Percentiles rank a stretch among this genome's conserved stretches.
Evolutionary conservation across 2,113 vertebrate species (phyloP).

Genomic region (Anthoscopus minutus): DNA sequence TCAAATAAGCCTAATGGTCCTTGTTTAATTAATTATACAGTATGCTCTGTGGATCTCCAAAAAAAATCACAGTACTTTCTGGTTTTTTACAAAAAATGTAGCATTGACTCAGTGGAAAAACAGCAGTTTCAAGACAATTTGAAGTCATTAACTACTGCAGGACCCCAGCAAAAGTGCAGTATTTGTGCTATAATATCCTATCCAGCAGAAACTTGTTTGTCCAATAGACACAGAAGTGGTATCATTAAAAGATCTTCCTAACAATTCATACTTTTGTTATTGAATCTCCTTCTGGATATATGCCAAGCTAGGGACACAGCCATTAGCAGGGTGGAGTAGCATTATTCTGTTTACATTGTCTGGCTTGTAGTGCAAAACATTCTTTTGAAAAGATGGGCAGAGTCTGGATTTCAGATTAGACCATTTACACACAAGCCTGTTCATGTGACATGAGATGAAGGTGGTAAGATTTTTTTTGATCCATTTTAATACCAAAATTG

Average conservation of each 20-base stretch:
- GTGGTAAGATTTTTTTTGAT: background rate
- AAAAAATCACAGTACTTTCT: background rate
- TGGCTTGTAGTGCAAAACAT: background rate
- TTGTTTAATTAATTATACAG: background rate
- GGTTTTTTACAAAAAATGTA: background rate
- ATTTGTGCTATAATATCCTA: background rate
- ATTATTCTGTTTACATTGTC: constrained; percentile 47
- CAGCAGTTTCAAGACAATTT: background rate
- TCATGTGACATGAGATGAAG: background rate
- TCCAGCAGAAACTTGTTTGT: background rate
- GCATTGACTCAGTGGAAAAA: background rate
- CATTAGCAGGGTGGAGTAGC: constrained; percentile 50
- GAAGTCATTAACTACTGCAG: background rate
- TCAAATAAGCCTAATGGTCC: background rate
- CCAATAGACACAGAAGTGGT: background rate
- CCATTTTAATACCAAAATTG: background rate
- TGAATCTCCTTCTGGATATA: background rate
- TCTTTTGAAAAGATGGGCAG: background rate
- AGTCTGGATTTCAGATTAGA: background rate
- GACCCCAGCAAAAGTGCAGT: background rate
- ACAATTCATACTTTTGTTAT: constrained; percentile 1
- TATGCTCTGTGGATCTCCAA: background rate
- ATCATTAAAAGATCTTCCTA: background rate
- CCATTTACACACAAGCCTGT: background rate
- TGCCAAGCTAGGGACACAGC: background rate